These are phyloP conservation scores for Acronicta psi DNA, from an alignment of 2,888 invertebrate species.

Conservation along the genomic window DNA sequence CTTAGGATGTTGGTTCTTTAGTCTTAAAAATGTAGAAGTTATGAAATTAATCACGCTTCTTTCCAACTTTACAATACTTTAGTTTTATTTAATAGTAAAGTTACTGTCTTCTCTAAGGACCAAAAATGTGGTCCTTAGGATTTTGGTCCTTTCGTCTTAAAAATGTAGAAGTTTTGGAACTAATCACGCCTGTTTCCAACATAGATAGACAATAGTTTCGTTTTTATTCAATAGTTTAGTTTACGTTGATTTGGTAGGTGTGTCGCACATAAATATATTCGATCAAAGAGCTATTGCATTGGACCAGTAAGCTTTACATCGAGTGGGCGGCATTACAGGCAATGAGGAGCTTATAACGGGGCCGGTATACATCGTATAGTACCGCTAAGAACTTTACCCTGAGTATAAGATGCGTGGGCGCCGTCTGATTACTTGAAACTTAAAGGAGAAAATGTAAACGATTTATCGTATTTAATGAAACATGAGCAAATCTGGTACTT, in stretches of 20 bases:
- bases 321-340: conserved; percentile 40
- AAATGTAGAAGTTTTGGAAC: background rate
- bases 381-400: conserved; percentile 45
- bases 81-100: too few species aligned
- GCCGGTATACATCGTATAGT: conserved; percentile 19
- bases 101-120: background rate
- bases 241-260: too few species aligned
- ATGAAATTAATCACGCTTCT: too few species aligned
- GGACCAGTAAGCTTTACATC: conserved; percentile 10
- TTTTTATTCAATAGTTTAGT: too few species aligned
- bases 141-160: background rate
- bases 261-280: background rate
- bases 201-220: background rate
- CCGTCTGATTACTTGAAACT: conserved; percentile 13
- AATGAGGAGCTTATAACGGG: conserved; percentile 42
- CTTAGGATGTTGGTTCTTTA: too few species aligned
- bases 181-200: background rate
- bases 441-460: conserved; percentile 6
- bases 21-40: too few species aligned
- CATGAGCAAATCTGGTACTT: too few species aligned
- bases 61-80: too few species aligned
- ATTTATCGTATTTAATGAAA: conserved; percentile 13
- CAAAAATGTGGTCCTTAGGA: background rate
- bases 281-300: conserved; percentile 19
- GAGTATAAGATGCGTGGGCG: conserved; percentile 31